Base-by-base conservation (phyloP, 2,113 vertebrate species). In the Helogale parvula region DNA sequence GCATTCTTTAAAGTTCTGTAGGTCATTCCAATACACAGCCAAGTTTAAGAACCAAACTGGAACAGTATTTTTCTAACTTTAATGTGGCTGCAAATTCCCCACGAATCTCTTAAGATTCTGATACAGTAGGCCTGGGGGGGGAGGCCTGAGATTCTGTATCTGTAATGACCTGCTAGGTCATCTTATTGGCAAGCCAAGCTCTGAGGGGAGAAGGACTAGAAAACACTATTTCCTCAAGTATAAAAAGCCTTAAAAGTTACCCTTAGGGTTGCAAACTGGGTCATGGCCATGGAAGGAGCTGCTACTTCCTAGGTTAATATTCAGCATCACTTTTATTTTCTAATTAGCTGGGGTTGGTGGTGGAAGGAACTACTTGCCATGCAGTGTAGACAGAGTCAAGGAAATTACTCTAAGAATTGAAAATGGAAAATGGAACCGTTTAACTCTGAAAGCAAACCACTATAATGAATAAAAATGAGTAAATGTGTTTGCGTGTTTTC, bases 401-500 rank as follows among this genome's bases (percentile, higher is more conserved):
- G 89, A 92, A 85, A 60, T 79, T 81, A 19, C 52, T 87, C n/a
- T 72, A 82, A 68, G 72, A 97, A 79, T 1, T 57, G 45, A 88
- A 90, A 95, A 87, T 29, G 72, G 77, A 76, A 86, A 87, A 94
- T 35, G 47, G 77, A 96, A 74, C 63, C 11, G 1, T 72, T 89
- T 95, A 77, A 89, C 74, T 94, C 84, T 94, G 92, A 96, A 97
- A 95, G 85, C 72, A 88, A 91, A 86, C 31, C 17, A 65, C 68
- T 94, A n/a, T 50, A 87, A 79, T 52, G 90, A 90, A 93, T 95
- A 91, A 96, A 98, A 97, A 87, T 19, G 16, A 97, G 63, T 71
- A 65, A 93, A 86, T 76, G 54, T 45, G n/a, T 96, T 96, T 82
- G 11, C 63, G 77, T 95, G 76, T 94, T 83, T 95, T 96, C 87